Evolutionary conservation across 2,113 vertebrate genomes (phyloP), one percentile per base, ranked within the genome.

Genomic region (Lagenorhynchus albirostris): DNA sequence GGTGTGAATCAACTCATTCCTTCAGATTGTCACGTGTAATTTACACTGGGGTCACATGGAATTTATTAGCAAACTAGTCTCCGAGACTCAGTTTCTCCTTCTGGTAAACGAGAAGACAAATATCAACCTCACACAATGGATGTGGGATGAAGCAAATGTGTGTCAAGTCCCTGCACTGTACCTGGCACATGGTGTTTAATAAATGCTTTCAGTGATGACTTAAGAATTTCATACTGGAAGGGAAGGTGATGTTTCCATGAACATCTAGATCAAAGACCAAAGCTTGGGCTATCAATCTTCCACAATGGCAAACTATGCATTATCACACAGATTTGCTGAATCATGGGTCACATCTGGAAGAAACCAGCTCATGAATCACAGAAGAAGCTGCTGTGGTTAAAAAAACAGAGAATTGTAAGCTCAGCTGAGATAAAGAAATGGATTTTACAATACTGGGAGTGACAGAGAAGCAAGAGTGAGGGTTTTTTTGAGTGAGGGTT

Each of bases 1-100:
- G 89, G 36, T 50, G 67, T 5, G 63, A 80, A 95, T 98, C 86
- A 74, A 89, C 81, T 83, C 71, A 91, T 94, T 73, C 67, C 62
- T 97, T 93, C 73, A 83, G 44, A 41, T 70, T 26, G 14, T 74
- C 92, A 67, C 36, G 13, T 80, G 55, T 74, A 44, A 55, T 96
- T 85, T 89, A 89, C 20, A 26, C 3, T 53, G 18, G 63, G 60
- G 47, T 83, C 74, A 60, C 25, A 4, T 21, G 47, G 73, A 44
- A 67, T 63, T 70, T 58, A 26, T 65, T 13, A 65, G 33, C 29
- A 90, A 73, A 4, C 2, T 3, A 53, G 25, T 17, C 20, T 68
- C 53, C 14, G 33, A 73, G 38, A 29, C 76, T 91, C 89, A 82
- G 63, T 85, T 91, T 91, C 53, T 38, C 63, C n/a, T n/a, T 38